Base-by-base conservation (phyloP, 2,113 vertebrate species). In the Castor canadensis region DNA sequence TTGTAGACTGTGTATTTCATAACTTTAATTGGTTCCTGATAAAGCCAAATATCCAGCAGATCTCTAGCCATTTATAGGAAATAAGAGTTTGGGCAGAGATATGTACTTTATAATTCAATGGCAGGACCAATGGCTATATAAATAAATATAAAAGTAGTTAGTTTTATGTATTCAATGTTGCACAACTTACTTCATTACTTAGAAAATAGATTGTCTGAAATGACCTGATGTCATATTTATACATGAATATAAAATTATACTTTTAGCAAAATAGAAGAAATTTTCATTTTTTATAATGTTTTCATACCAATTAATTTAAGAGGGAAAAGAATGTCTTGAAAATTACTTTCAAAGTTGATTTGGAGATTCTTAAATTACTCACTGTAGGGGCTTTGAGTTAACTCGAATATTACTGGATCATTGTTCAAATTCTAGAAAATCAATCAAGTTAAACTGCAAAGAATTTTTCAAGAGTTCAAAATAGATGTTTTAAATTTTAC, bases 381-480 rank as follows among this genome's bases (percentile, higher is more conserved):
- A 89, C 79, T 69, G 12, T n/a, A 92, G 79, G 91, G 45, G 38
- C 64, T 19, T 83, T 83, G 84, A 85, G 35, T 75, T 92, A 91
- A 91, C 43, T 81, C 13, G 24, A 85, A 92, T 69, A 89, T 75
- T 62, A 66, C 62, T 76, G 56, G 49, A 80, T 40, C 9, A 32
- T 75, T 69, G 38, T 58, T 73, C 83, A 80, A 85, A 45, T 91
- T 89, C n/a, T 79, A 54, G 83, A 69, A 95, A 92, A 60, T 54
- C 28, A 60, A 52, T 16, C n/a, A 89, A 80, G 19, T 11, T 67
- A 89, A 91, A 89, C 26, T 92, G 45, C 77, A 92, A 6, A 75
- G 17, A 38, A 92, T 67, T 89, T 72, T 75, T 66, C 4, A 49
- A 91, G 24, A 56, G 3, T 15, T 17, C 35, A 66, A 52, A 58